Evolutionary conservation across 1,140 invertebrate species (phyloP), one percentile per base, ranked within the genome.

Genomic region (Pristionchus pacificus): DNA sequence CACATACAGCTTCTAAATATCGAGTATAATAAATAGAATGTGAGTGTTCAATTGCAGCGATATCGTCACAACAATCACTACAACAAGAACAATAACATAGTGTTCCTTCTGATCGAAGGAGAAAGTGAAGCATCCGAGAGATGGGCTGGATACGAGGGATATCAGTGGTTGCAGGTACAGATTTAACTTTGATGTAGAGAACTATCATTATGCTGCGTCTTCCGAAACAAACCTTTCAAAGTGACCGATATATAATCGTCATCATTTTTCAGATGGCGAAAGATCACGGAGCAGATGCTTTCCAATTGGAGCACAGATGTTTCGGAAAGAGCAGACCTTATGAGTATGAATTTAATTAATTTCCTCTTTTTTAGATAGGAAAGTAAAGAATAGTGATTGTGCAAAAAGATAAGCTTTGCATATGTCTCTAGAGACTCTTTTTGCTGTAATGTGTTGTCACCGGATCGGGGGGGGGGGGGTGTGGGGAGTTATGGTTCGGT

Each of bases 241-340:
- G n/a, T n/a, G n/a, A n/a, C n/a, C n/a, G n/a, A n/a, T n/a, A n/a
- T n/a, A n/a, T n/a, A n/a, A n/a, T n/a, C n/a, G n/a, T n/a, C n/a
- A n/a, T n/a, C n/a, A 49, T 19, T 10, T 10, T 49, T 49, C 6
- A 49, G 38, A 49, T 72, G 87, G 92, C 91, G 0, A 87, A 90
- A 78, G 85, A 89, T 72, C 90, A 90, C 83, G 89, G 89, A 61
- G 93, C 93, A 0, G 85, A 94, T 1, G 91, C 91, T 74, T 90
- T 96, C 57, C 89, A 90, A 84, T 76, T 96, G 29, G 93, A 96
- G 83, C 93, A 97, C 86, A 88, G 93, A 66, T 96, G 88, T 85
- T 97, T 96, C 88, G 93, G 93, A 69, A 89, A 92, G 84, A 95
- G 92, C 85, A 90, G 90, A 80, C 94, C 93, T 2, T 93, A 91